phyloP scores from a whole-genome alignment of 2,888 invertebrate genomes.

The Plebejus argus region DNA sequence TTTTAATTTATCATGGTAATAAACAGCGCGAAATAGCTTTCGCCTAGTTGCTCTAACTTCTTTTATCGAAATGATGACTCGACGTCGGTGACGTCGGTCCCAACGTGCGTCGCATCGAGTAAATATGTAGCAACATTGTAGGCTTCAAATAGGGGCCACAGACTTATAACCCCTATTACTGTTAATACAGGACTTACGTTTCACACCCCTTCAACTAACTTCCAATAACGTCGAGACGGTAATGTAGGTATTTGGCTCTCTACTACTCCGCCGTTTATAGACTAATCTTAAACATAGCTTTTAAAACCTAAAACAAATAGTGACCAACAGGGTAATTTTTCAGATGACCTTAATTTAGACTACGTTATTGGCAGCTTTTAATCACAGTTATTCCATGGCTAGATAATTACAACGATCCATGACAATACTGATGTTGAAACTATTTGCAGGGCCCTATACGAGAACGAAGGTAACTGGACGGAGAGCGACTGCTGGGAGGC shows the following conservation, averaged over 20 bases:
- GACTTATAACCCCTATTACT: not conserved
- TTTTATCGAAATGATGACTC: not conserved
- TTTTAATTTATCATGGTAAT: no score
- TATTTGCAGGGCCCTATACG: slow-evolving; percentile 62
- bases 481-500: slow-evolving; percentile 67
- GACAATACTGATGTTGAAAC: not conserved
- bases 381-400: no score
- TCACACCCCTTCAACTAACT: not conserved
- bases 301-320: no score
- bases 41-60: not conserved
- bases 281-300: not conserved
- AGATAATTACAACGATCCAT: not conserved
- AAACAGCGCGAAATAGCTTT: no score
- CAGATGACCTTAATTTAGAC: no score
- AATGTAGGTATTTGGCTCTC: no score
- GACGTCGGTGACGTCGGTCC: not conserved
- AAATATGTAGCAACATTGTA: slow-evolving; percentile 13
- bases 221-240: no score
- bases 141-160: not conserved
- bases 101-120: not conserved
- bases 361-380: not conserved
- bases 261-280: not conserved
- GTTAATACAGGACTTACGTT: not conserved
- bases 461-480: slow-evolving; percentile 74
- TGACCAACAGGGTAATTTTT: no score